Evolutionary conservation across 1,140 invertebrate species (phyloP).

Genomic region (Bacillus rossius): DNA sequence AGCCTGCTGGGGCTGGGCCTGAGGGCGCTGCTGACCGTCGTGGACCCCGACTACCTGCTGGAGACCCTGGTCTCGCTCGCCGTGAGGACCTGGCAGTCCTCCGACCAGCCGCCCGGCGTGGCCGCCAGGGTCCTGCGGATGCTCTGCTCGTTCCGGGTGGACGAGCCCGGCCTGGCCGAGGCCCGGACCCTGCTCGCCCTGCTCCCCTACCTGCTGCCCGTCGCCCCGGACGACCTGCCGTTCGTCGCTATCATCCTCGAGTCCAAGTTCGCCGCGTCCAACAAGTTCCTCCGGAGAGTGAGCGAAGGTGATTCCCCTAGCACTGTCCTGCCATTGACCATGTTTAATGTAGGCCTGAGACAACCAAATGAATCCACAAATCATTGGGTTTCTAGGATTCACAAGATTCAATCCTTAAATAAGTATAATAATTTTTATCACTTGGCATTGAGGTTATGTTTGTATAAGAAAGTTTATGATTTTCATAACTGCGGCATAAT

Average conservation of each 20-base stretch:
- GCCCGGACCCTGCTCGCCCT: background rate
- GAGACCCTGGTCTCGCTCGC: background rate
- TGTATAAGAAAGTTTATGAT: too few species aligned
- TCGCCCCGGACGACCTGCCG: background rate
- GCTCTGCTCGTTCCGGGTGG: background rate
- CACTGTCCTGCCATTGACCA: too few species aligned
- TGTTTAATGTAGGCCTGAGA: too few species aligned
- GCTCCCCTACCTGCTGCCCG: constrained; percentile 3
- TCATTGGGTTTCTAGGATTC: too few species aligned
- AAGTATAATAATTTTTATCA: too few species aligned
- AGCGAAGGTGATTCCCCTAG: background rate
- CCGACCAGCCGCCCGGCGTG: background rate
- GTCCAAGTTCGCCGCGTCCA: background rate
- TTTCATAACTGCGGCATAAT: too few species aligned
- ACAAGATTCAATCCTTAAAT: too few species aligned
- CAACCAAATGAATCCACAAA: too few species aligned
- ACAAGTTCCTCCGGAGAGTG: background rate
- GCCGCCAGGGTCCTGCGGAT: background rate
- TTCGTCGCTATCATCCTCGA: background rate
- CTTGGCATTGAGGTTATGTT: too few species aligned
- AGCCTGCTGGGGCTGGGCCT: background rate
- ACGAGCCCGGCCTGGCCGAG: background rate
- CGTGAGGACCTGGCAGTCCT: background rate
- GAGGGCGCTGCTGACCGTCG: background rate
- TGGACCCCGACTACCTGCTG: background rate